phyloP scores from a whole-genome alignment of 30 jellyfish, hydroid and myxozoan genomes.

The Cassiopea xamachana region DNA sequence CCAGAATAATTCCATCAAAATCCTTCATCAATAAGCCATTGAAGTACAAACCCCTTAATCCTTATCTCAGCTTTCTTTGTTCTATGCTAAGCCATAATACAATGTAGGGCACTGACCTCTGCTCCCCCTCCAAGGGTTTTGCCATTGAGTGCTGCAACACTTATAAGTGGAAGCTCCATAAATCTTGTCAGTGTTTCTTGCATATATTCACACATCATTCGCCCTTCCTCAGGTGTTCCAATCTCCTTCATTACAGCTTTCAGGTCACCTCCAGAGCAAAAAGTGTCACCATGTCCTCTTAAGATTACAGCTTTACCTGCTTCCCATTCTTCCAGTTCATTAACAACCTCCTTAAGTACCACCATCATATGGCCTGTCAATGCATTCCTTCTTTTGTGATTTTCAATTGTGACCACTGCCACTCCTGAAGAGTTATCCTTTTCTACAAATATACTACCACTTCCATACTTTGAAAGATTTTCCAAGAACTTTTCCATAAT shows the following conservation, averaged over 20 bases:
- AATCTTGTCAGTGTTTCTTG: constrained; percentile 74
- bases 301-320: constrained; percentile 80
- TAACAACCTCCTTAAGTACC: constrained; percentile 38
- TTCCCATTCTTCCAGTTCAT: constrained; percentile 75
- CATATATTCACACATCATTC: constrained; percentile 88
- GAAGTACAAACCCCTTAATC: too few species aligned
- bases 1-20: too few species aligned
- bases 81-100: neutral
- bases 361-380: constrained; percentile 84
- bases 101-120: constrained; percentile 64
- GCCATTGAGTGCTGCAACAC: constrained; percentile 93
- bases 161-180: constrained; percentile 78
- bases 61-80: neutral
- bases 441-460: constrained; percentile 47
- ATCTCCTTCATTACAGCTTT: constrained; percentile 77
- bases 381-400: constrained; percentile 83
- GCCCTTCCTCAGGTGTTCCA: constrained; percentile 84
- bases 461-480: constrained; percentile 51
- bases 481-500: constrained; percentile 44
- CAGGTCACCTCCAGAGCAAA: constrained; percentile 97
- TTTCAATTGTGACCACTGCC: constrained; percentile 75
- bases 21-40: too few species aligned
- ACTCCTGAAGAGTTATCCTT: constrained; percentile 54
- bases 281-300: constrained; percentile 73
- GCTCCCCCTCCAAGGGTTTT: constrained; percentile 95